Percentiles rank a stretch among this genome's conserved stretches.
Evolutionary conservation across 1,140 invertebrate genomes (phyloP).

Genomic region (Tetramorium simillimum): DNA sequence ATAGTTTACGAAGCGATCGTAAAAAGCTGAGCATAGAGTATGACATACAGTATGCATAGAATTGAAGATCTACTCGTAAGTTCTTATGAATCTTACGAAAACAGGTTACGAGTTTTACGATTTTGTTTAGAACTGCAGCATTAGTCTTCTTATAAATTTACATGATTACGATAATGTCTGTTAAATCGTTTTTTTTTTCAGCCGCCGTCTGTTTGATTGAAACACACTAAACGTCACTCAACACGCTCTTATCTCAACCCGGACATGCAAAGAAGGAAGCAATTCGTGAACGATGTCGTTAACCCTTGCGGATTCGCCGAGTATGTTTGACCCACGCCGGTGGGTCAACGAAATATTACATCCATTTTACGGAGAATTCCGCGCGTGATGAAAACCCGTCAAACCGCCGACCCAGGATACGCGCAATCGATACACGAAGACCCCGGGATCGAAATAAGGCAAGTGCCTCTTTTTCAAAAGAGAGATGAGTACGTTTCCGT

Average conservation of each 20-base stretch:
- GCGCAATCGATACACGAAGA: slow-evolving; percentile 38
- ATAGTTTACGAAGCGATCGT: no score
- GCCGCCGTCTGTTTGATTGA: not conserved
- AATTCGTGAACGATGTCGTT: slow-evolving; percentile 57
- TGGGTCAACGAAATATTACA: slow-evolving; percentile 38
- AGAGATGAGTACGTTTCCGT: not conserved
- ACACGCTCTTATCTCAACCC: slow-evolving; percentile 28
- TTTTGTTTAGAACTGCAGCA: no score
- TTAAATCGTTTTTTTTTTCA: not conserved
- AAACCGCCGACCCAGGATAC: slow-evolving; percentile 7
- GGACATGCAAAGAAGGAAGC: slow-evolving; percentile 53
- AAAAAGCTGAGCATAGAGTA: no score
- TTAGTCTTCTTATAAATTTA: not conserved
- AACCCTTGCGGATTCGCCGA: slow-evolving; percentile 59
- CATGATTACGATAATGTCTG: not conserved
- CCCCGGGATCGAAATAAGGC: slow-evolving; percentile 6
- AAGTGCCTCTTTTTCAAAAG: not conserved
- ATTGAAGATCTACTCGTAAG: no score
- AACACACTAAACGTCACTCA: not conserved
- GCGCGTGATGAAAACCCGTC: slow-evolving; percentile 42
- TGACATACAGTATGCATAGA: no score
- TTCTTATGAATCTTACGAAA: no score
- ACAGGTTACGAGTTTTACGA: no score
- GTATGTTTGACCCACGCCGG: slow-evolving; percentile 9
- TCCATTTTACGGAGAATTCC: slow-evolving; percentile 61